A percentile compares a stretch with the other conserved stretches of the same genome.
phyloP scores from a whole-genome alignment of 2,888 invertebrate species.

The Epiblema foenella region DNA sequence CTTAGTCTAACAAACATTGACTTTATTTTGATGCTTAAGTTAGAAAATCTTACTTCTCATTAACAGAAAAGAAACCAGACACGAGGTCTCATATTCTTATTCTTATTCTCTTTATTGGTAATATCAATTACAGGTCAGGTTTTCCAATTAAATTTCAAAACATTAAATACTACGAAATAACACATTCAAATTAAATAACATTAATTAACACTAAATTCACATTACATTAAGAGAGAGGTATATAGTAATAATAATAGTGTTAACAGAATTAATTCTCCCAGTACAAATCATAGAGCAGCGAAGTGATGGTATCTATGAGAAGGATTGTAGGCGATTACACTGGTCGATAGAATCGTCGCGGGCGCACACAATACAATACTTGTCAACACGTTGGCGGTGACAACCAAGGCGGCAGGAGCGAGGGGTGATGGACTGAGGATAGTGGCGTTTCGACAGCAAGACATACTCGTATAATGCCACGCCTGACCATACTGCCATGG shows the following conservation, averaged over 20 bases:
- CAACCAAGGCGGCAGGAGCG: constrained; percentile 10
- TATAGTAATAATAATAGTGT: too few species aligned
- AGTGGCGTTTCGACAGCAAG: constrained; percentile 10
- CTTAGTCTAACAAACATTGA: too few species aligned
- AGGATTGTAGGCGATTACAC: constrained; percentile 45
- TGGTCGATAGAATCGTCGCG: constrained; percentile 48
- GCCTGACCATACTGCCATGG: constrained; percentile 11
- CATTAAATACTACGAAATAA: too few species aligned
- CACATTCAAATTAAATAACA: too few species aligned
- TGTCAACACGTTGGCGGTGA: constrained; percentile 65
- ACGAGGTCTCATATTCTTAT: neutral
- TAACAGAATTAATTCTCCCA: constrained; percentile 24
- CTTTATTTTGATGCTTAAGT: too few species aligned
- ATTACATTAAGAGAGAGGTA: too few species aligned
- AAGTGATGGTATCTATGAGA: constrained; percentile 39
- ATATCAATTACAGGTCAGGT: too few species aligned
- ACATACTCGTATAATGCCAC: neutral
- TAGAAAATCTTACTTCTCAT: too few species aligned
- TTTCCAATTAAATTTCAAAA: too few species aligned
- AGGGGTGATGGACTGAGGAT: neutral
- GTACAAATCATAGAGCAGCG: constrained; percentile 35
- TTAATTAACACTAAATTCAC: too few species aligned
- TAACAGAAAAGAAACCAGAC: too few species aligned
- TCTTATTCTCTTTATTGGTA: too few species aligned
- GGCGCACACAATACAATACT: constrained; percentile 58